Evolutionary conservation across 2,113 vertebrate genomes (phyloP).

Genomic region (Ophiodon elongatus): DNA sequence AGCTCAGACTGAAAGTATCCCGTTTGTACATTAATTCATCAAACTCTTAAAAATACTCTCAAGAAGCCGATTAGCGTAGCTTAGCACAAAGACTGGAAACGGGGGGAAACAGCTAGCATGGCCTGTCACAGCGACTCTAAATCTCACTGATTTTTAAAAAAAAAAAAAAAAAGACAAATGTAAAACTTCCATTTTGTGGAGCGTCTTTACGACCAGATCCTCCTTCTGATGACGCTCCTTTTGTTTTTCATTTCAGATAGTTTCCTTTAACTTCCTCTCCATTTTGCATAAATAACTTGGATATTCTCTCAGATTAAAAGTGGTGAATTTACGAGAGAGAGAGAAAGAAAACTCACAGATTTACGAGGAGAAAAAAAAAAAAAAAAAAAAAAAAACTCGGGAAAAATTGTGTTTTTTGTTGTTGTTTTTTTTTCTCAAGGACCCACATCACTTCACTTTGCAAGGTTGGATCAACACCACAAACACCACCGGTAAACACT

Average conservation of each 20-base stretch:
- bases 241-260: background rate
- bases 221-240: background rate
- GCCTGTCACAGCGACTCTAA: background rate
- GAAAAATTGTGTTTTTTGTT: background rate
- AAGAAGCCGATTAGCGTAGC: background rate
- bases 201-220: background rate
- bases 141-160: background rate
- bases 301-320: constrained; percentile 1
- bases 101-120: background rate
- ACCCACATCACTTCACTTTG: background rate
- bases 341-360: background rate
- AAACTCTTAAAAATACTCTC: background rate
- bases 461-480: background rate
- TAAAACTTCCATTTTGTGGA: background rate
- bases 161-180: too few relatives aligned
- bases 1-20: background rate
- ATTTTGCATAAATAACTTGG: background rate
- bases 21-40: background rate
- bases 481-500: background rate
- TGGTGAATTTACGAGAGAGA: background rate
- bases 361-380: background rate
- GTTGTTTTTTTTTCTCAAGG: background rate
- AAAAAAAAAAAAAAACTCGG: background rate
- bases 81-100: constrained; percentile 4
- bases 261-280: background rate